These are phyloP conservation scores for Hylaeus anthracinus DNA, from an alignment of 1,140 invertebrate species.

Conservation along the genomic window DNA sequence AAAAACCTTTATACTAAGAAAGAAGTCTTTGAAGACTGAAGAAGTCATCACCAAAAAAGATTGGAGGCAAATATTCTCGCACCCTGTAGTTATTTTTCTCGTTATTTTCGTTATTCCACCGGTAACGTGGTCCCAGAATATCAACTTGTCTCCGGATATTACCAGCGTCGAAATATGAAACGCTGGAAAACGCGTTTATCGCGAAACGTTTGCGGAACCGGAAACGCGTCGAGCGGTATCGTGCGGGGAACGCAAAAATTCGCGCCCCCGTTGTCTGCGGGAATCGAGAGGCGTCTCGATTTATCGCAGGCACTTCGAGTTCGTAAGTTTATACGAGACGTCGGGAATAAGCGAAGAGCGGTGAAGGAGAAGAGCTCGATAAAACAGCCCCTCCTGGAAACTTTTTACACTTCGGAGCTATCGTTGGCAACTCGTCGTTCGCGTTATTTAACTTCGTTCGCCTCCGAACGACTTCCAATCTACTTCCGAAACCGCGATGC, in stretches of 20 bases:
- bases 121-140: not conserved
- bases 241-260: not conserved
- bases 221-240: not conserved
- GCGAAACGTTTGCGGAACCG: not conserved
- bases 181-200: not conserved
- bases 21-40: too few species aligned
- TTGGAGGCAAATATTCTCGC: too few species aligned
- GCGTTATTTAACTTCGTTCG: not conserved
- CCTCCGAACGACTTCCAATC: constrained; percentile 16
- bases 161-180: not conserved
- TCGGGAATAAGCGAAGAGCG: not conserved
- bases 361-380: constrained; percentile 20
- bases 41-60: too few species aligned
- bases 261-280: not conserved
- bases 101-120: too few species aligned
- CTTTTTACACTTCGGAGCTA: constrained; percentile 15
- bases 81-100: too few species aligned
- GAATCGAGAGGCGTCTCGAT: constrained; percentile 1
- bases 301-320: constrained; percentile 20
- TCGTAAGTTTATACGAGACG: not conserved
- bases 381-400: constrained; percentile 25
- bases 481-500: not conserved
- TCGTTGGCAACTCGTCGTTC: constrained; percentile 25
- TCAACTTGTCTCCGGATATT: not conserved
- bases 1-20: too few species aligned